Conservation (phyloP, 2,888 invertebrate species). For the Eristalis tenax region DNA sequence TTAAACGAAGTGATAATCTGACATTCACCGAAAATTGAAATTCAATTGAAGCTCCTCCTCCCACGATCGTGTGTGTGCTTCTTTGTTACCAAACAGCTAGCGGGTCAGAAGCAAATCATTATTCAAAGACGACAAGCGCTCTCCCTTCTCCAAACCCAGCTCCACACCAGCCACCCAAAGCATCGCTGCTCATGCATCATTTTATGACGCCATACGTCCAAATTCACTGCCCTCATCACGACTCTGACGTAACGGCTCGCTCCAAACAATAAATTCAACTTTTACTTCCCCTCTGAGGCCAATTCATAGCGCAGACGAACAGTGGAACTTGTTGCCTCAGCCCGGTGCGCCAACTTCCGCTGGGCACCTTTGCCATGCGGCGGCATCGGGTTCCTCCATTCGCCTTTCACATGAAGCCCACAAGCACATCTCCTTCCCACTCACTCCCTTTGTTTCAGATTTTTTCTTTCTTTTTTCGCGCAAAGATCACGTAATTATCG, state of each 20-base stretch:
- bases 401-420: neutral
- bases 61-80: too few relatives aligned
- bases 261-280: neutral
- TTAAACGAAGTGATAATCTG: too few relatives aligned
- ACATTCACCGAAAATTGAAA: too few relatives aligned
- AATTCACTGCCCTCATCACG: neutral
- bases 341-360: neutral
- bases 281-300: neutral
- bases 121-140: neutral
- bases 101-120: neutral
- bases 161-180: neutral
- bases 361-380: neutral
- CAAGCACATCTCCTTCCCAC: neutral
- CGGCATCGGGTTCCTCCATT: neutral
- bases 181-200: neutral
- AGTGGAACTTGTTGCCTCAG: neutral
- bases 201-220: neutral
- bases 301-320: neutral
- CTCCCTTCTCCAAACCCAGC: neutral
- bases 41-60: too few relatives aligned
- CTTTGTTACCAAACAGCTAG: too few relatives aligned
- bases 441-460: neutral
- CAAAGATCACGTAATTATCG: neutral
- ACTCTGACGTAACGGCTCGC: neutral
- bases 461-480: neutral